phyloP scores from a whole-genome alignment of 2,888 invertebrate genomes.

The Phortica okadai region DNA sequence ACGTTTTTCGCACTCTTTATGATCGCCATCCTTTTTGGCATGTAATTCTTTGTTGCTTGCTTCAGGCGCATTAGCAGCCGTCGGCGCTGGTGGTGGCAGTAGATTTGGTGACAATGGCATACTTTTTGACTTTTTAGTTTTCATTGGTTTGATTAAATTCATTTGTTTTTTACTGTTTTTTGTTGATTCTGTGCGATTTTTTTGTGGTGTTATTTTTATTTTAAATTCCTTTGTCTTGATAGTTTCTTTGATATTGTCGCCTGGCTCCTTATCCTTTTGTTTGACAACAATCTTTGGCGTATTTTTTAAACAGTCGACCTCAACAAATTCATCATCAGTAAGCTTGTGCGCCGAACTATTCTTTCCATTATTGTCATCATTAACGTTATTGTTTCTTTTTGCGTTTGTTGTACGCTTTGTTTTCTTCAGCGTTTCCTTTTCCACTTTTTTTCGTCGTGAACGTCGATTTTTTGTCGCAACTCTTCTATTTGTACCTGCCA shows the following conservation, averaged over 20 bases:
- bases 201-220: too few relatives aligned
- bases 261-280: too few relatives aligned
- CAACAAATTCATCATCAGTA: too few relatives aligned
- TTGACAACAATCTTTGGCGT: too few relatives aligned
- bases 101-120: not conserved
- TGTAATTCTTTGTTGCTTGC: not conserved
- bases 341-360: too few relatives aligned
- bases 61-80: not conserved
- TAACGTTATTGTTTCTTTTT: slow-evolving; percentile 39
- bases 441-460: slow-evolving; percentile 41
- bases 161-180: not conserved
- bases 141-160: not conserved
- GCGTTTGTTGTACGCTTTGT: not conserved
- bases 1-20: slow-evolving; percentile 47
- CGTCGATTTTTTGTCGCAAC: slow-evolving; percentile 44
- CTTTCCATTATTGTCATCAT: not conserved
- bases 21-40: not conserved
- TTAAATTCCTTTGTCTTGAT: too few relatives aligned
- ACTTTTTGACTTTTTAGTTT: not conserved
- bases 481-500: slow-evolving; percentile 42
- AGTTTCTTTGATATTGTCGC: too few relatives aligned
- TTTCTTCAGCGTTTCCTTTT: not conserved
- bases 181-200: too few relatives aligned
- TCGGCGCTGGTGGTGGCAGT: not conserved
- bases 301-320: too few relatives aligned